Evolutionary conservation across 2,888 invertebrate genomes (phyloP).

Genomic region (Drosophila suboccidentalis): DNA sequence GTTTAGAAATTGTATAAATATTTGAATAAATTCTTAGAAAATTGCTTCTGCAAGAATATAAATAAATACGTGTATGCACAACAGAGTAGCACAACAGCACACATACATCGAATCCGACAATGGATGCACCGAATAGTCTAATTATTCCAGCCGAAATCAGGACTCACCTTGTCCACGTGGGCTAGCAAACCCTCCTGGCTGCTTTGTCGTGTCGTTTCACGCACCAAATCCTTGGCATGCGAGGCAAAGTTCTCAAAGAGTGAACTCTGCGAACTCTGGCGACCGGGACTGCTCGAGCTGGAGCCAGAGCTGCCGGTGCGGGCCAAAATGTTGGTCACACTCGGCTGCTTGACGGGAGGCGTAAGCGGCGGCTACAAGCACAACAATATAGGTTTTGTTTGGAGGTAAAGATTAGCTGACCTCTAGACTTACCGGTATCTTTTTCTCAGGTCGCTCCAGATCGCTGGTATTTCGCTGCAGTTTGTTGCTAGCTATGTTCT

Average conservation of each 20-base stretch:
- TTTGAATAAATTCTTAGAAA: background rate
- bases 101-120: conserved; percentile 60
- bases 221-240: conserved; percentile 95
- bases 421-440: conserved; percentile 77
- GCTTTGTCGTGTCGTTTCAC: conserved; percentile 94
- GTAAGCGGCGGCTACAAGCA: conserved; percentile 67
- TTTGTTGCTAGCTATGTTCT: conserved; percentile 89
- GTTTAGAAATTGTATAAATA: background rate
- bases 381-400: background rate
- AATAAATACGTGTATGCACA: conserved; percentile 18
- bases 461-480: conserved; percentile 80
- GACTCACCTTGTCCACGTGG: conserved; percentile 94
- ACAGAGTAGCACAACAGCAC: conserved; percentile 46
- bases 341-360: conserved; percentile 78
- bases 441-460: conserved; percentile 71
- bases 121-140: conserved; percentile 27
- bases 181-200: conserved; percentile 95
- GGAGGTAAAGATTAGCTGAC: background rate
- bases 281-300: conserved; percentile 86
- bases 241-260: conserved; percentile 94
- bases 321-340: conserved; percentile 87
- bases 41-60: conserved; percentile 9
- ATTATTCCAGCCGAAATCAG: background rate
- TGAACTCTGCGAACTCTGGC: conserved; percentile 94
- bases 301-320: conserved; percentile 89